Evolutionary conservation across 2,888 invertebrate genomes (phyloP).

Genomic region (Luffia ferchaultella): DNA sequence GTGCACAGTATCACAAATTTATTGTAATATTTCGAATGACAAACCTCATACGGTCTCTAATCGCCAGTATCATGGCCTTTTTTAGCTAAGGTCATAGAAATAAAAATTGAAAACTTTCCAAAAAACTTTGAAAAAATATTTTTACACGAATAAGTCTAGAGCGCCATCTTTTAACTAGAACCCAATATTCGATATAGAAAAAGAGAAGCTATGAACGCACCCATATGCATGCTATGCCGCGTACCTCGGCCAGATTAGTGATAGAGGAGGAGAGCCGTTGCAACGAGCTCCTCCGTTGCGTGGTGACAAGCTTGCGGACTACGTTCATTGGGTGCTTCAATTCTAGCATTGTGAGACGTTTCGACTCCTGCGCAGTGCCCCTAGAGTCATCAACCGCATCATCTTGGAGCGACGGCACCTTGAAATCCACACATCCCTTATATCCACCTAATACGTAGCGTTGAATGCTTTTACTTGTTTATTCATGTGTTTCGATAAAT

Average conservation of each 20-base stretch:
- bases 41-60: too few relatives aligned
- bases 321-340: slow-evolving; percentile 53
- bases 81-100: too few relatives aligned
- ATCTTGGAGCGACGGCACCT: slow-evolving; percentile 48
- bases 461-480: too few relatives aligned
- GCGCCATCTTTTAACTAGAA: too few relatives aligned
- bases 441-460: neutral
- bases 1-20: too few relatives aligned
- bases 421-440: slow-evolving; percentile 28
- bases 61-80: too few relatives aligned
- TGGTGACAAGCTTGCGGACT: slow-evolving; percentile 59
- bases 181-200: too few relatives aligned
- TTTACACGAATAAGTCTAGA: too few relatives aligned
- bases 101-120: too few relatives aligned
- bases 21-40: too few relatives aligned
- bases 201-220: neutral
- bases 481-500: too few relatives aligned
- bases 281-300: slow-evolving; percentile 54
- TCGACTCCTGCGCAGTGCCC: slow-evolving; percentile 1
- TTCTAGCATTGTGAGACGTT: slow-evolving; percentile 39
- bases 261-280: slow-evolving; percentile 57
- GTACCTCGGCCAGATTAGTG: slow-evolving; percentile 62
- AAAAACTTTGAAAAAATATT: too few relatives aligned
- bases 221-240: slow-evolving; percentile 28
- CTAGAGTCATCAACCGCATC: slow-evolving; percentile 33